Conservation (phyloP, 2,797 vertebrate species). For the Florisuga fusca region DNA sequence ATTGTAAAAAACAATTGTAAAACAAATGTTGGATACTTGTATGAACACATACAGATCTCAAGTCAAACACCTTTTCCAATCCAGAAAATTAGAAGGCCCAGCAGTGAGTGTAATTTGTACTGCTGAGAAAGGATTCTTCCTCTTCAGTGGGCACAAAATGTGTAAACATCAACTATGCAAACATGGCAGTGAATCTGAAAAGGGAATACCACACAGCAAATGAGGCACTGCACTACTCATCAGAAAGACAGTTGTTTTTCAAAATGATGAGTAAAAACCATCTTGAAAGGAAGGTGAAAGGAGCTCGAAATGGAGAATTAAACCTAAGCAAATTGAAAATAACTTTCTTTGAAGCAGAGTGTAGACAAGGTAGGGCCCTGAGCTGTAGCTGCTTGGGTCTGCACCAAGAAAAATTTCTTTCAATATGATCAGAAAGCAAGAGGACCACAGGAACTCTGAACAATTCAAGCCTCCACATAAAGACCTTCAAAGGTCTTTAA, state of each 20-base stretch:
- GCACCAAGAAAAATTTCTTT: neutral
- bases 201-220: neutral
- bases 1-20: neutral
- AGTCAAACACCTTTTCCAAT: neutral
- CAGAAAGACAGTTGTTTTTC: neutral
- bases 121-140: neutral
- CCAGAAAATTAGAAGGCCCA: neutral
- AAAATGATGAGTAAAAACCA: neutral
- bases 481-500: neutral
- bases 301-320: neutral
- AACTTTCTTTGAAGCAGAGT: neutral
- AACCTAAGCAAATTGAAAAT: neutral
- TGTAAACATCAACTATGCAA: neutral
- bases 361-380: neutral
- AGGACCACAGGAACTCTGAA: neutral
- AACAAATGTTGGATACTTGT: neutral
- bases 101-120: neutral
- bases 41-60: neutral
- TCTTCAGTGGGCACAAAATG: neutral
- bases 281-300: neutral
- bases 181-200: neutral
- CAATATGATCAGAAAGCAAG: neutral
- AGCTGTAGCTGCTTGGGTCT: neutral
- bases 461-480: neutral
- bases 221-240: neutral